Conservation (phyloP, 2,113 vertebrate species). For the Hassar affinis region DNA sequence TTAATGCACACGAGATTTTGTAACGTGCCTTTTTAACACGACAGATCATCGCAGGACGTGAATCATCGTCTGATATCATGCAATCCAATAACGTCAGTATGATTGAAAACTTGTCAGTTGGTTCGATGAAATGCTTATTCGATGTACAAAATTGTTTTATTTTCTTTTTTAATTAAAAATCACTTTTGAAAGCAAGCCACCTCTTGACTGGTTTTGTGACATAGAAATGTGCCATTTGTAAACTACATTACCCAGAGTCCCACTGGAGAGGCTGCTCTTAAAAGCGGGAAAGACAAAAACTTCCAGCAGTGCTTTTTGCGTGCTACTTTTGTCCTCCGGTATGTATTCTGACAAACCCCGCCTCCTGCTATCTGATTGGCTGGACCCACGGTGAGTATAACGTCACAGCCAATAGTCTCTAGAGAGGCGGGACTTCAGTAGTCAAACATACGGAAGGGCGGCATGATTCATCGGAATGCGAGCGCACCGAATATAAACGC, state of each 20-base stretch:
- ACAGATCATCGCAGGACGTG: background rate
- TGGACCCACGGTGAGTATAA: background rate
- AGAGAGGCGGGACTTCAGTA: background rate
- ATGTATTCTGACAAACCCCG: background rate
- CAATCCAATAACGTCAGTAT: background rate
- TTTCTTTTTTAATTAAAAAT: background rate
- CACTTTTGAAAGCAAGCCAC: background rate
- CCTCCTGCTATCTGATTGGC: background rate
- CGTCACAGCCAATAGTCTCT: background rate
- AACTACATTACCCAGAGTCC: constrained; percentile 62
- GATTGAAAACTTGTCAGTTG: background rate
- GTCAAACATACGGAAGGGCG: background rate
- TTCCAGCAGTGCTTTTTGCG: background rate
- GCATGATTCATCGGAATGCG: background rate
- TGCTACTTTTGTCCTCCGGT: background rate
- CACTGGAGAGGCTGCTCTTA: background rate
- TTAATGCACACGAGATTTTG: background rate
- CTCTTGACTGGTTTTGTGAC: too few species aligned
- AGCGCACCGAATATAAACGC: background rate
- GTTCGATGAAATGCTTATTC: background rate
- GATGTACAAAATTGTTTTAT: background rate
- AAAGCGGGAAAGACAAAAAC: constrained; percentile 64
- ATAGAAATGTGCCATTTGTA: too few species aligned
- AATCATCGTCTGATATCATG: background rate
- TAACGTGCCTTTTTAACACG: background rate